These are phyloP conservation scores for Etheostoma spectabile DNA, from an alignment of 2,113 vertebrate genomes.

Conservation along the genomic window DNA sequence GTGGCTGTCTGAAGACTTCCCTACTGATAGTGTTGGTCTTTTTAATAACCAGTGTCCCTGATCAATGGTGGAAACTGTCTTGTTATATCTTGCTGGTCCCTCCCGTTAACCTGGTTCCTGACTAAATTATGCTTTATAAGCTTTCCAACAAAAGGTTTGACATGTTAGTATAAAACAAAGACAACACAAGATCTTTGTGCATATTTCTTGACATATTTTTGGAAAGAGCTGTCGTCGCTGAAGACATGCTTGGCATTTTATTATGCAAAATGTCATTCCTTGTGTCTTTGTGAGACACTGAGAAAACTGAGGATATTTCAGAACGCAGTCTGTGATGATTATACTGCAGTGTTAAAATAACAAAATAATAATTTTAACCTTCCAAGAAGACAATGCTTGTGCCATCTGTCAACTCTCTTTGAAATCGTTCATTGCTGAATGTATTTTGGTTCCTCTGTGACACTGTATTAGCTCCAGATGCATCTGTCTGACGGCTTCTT, in stretches of 20 bases:
- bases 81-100: neutral
- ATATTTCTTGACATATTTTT: conserved; percentile 46
- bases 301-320: neutral
- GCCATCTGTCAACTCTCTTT: neutral
- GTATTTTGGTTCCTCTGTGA: neutral
- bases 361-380: neutral
- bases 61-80: neutral
- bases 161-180: conserved; percentile 4
- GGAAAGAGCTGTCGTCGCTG: conserved; percentile 21
- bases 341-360: neutral
- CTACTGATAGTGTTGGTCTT: neutral
- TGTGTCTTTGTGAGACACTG: conserved; percentile 5
- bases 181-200: neutral
- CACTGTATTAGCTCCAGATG: neutral
- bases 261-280: conserved; percentile 40
- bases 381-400: neutral
- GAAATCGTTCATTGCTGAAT: neutral
- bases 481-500: neutral
- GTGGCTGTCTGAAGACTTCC: conserved; percentile 7
- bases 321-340: neutral
- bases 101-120: neutral
- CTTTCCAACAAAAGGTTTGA: conserved; percentile 7
- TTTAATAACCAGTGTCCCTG: neutral
- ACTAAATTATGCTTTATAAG: neutral
- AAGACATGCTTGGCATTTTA: conserved; percentile 28